Evolutionary conservation across 2,113 vertebrate species (phyloP), one percentile per base, ranked within the genome.

Genomic region (Pseudorectes ferrugineus): DNA sequence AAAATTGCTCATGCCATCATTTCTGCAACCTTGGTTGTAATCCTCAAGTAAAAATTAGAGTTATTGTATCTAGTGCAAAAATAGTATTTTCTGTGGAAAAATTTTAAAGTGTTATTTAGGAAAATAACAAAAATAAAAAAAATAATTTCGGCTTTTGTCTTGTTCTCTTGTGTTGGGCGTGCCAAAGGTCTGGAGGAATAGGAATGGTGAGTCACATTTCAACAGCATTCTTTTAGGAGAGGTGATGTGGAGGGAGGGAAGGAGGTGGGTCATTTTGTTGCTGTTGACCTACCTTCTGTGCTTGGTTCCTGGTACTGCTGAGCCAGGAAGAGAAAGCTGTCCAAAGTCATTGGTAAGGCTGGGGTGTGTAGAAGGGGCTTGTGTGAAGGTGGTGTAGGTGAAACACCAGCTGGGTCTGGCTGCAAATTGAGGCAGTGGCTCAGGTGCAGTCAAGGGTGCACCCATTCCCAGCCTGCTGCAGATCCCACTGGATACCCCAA

Each of bases 1-100:
- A 70, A 61, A 94, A 89, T 88, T 95, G 70, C 71, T 89, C 94
- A 31, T 92, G 81, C 86, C 70, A 68, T 94, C 35, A 46, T 87
- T 97, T 95, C 73, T 82, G 31, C 84, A 92, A 43, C 62, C 58
- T 54, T 79, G 66, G 70, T 75, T 82, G 54, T 82, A 94, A 85
- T 66, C 42, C 59, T 85, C 17, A 70, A 58, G 33, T 67, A 10
- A 88, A 95, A 94, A 91, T 42, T n/a, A 59, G 68, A 49, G 58
- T 91, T 88, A 85, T 26, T 82, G 2, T 91, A 38, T 82, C 28
- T 62, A 51, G 46, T 45, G 40, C 21, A 82, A 95, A 95, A 72
- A 24, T 4, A 61, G 11, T 58, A 20, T 76, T 92, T 95, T 93
- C 29, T 16, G 9, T 58, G 35, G 38, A 80, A 90, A 86, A 14